These are phyloP conservation scores for Sarcophaga carnaria DNA, from an alignment of 2,888 invertebrate genomes.

Conservation along the genomic window DNA sequence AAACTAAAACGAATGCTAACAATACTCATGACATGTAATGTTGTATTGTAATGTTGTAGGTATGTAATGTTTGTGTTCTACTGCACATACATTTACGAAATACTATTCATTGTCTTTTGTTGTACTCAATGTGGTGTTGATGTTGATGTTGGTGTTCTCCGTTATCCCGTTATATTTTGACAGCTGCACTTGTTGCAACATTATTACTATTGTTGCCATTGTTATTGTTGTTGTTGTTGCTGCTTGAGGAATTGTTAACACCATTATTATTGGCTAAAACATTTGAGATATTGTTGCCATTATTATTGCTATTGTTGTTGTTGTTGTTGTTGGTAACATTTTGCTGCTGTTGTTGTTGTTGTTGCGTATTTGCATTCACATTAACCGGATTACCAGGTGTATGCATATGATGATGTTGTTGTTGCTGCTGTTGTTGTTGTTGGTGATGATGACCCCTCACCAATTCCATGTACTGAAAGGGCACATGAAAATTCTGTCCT, in stretches of 20 bases:
- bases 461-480: constrained; percentile 91
- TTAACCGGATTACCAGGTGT: constrained; percentile 35
- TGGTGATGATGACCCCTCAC: constrained; percentile 72
- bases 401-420: constrained; percentile 62
- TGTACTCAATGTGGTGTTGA: background rate
- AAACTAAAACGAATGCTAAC: background rate
- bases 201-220: constrained; percentile 51
- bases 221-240: constrained; percentile 49
- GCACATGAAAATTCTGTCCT: constrained; percentile 88
- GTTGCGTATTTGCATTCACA: constrained; percentile 57
- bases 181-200: constrained; percentile 71
- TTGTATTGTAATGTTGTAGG: background rate
- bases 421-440: constrained; percentile 34
- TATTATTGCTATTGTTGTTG: constrained; percentile 50
- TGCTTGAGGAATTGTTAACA: constrained; percentile 31
- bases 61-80: background rate
- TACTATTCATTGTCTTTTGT: constrained; percentile 17
- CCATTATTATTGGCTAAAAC: constrained; percentile 50
- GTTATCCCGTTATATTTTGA: constrained; percentile 73
- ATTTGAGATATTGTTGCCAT: constrained; percentile 48
- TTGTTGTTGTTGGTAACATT: constrained; percentile 46
- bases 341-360: constrained; percentile 55
- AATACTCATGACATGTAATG: background rate
- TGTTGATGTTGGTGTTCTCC: constrained; percentile 19
- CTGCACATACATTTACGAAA: background rate